Percentiles rank a stretch among this genome's conserved stretches.
phyloP scores from a whole-genome alignment of 2,888 invertebrate species.

The Tetrapedia diversipes region DNA sequence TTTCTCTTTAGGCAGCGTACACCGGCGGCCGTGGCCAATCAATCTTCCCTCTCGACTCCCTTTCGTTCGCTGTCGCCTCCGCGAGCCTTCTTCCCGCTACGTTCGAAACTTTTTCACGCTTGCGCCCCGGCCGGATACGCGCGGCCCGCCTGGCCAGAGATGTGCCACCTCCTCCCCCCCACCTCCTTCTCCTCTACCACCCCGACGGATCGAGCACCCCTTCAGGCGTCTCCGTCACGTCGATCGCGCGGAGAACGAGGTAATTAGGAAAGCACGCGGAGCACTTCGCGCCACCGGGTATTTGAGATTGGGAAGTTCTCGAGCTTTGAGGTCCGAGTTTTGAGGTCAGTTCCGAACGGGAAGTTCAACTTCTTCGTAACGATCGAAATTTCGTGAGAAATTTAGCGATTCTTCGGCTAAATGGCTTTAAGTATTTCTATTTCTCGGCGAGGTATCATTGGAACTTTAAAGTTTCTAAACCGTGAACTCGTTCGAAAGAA shows the following conservation, averaged over 20 bases:
- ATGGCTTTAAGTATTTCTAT: too few species aligned
- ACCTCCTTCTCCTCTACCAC: too few species aligned
- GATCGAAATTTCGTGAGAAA: too few species aligned
- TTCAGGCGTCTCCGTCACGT: conserved; percentile 28
- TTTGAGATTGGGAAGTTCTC: background rate
- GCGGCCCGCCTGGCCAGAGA: too few species aligned
- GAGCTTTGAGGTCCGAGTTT: too few species aligned
- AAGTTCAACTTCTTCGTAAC: too few species aligned
- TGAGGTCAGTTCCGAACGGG: too few species aligned
- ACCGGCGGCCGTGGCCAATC: conserved; percentile 54
- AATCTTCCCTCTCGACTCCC: conserved; percentile 64
- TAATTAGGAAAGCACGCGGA: conserved; percentile 25
- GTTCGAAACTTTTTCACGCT: conserved; percentile 67
- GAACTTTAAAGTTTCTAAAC: too few species aligned
- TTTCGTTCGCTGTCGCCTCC: conserved; percentile 40
- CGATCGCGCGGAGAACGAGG: conserved; percentile 24
- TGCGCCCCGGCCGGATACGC: conserved; percentile 60
- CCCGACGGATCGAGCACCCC: conserved; percentile 6
- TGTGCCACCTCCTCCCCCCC: too few species aligned
- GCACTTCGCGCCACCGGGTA: background rate
- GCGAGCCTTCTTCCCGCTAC: conserved; percentile 54
- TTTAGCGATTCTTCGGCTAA: too few species aligned
- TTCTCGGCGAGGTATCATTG: too few species aligned
- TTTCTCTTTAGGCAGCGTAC: conserved; percentile 49
- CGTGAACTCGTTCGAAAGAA: too few species aligned